These are phyloP conservation scores for Falco naumanni DNA, from an alignment of 2,797 vertebrate species.

Conservation along the genomic window DNA sequence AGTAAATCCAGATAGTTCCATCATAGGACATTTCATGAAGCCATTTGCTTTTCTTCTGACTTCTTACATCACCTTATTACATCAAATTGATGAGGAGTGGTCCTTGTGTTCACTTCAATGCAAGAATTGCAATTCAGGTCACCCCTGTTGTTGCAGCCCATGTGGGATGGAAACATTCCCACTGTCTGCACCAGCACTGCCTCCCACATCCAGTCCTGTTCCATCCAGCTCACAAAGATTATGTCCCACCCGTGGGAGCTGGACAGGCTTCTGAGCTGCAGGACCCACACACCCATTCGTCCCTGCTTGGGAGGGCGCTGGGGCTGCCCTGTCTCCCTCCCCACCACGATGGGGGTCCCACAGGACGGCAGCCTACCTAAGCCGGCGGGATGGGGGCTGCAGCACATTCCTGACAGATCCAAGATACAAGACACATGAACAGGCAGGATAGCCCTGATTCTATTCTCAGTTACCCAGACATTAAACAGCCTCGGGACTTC, in stretches of 20 bases:
- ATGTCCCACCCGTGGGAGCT: neutral
- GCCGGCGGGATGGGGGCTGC: neutral
- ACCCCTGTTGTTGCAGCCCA: neutral
- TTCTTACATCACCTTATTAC: neutral
- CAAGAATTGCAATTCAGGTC: neutral
- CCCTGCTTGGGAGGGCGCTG: accelerated
- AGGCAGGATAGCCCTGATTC: neutral
- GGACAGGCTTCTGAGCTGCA: neutral
- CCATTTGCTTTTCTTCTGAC: neutral
- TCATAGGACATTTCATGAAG: neutral
- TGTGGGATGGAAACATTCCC: neutral
- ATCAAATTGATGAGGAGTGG: neutral
- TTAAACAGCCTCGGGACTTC: neutral
- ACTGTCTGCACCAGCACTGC: neutral
- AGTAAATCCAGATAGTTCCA: neutral
- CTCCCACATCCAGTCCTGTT: neutral
- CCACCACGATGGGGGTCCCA: neutral
- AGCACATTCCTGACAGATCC: neutral
- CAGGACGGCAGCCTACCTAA: neutral
- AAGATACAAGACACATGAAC: neutral
- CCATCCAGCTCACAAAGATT: accelerated
- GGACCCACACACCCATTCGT: neutral
- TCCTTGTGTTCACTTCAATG: neutral
- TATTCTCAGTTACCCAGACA: neutral
- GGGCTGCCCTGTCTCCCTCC: neutral